Percentiles rank a stretch among this genome's conserved stretches.
phyloP scores from a whole-genome alignment of 2,113 vertebrate genomes.

The Gambusia affinis region DNA sequence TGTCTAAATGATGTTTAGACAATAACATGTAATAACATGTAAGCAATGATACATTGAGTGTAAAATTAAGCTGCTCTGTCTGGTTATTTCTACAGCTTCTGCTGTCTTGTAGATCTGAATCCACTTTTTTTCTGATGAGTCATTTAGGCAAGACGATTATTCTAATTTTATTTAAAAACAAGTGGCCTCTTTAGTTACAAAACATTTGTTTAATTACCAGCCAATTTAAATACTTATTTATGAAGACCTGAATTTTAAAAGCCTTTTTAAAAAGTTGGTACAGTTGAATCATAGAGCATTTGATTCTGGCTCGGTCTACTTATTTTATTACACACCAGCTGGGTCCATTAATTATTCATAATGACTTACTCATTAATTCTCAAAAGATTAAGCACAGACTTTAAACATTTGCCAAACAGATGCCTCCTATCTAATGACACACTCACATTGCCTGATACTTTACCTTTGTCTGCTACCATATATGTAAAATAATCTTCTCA shows the following conservation, averaged over 20 bases:
- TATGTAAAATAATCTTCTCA: background rate
- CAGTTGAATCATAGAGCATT: too few species aligned
- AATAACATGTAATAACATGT: background rate
- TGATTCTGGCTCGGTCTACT: too few species aligned
- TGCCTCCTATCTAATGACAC: background rate
- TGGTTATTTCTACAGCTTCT: background rate
- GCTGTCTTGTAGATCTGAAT: too few species aligned
- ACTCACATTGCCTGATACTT: background rate
- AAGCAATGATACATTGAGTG: background rate
- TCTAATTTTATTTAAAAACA: too few species aligned
- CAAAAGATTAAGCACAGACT: slow-evolving; percentile 3
- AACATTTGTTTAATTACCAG: too few species aligned
- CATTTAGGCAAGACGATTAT: too few species aligned
- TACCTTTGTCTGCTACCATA: background rate
- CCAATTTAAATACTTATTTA: too few species aligned
- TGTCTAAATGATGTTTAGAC: background rate
- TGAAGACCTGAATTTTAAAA: too few species aligned
- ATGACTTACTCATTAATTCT: background rate
- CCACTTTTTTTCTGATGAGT: too few species aligned
- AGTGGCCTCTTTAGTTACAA: too few species aligned
- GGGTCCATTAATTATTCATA: slow-evolving; percentile 4
- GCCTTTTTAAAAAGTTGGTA: too few species aligned
- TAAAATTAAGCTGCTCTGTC: background rate
- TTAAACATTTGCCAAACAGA: slow-evolving; percentile 11
- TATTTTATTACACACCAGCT: background rate